Conservation (phyloP, 2,797 vertebrate species). For the Falco naumanni region DNA sequence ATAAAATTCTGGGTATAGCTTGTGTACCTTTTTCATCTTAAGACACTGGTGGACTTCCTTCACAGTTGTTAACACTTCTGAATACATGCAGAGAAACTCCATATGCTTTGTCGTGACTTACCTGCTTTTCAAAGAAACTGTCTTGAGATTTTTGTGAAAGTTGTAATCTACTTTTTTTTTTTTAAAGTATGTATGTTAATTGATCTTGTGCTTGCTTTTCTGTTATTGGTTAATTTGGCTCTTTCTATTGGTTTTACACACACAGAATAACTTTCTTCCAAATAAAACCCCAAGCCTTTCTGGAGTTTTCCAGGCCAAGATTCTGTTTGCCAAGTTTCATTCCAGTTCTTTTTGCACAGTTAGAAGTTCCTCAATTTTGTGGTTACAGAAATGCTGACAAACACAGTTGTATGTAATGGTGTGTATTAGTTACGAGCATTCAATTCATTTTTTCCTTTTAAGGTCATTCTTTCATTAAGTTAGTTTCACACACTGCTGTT, state of each 20-base stretch:
- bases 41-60: neutral
- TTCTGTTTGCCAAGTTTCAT: conserved; percentile 25
- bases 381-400: conserved; percentile 51
- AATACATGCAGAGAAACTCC: neutral
- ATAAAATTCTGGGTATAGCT: neutral
- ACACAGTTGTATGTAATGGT: neutral
- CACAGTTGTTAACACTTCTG: neutral
- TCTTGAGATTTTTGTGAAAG: neutral
- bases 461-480: conserved; percentile 48
- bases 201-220: neutral
- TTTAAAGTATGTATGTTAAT: neutral
- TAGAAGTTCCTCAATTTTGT: conserved; percentile 15
- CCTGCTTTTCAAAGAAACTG: neutral
- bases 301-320: neutral
- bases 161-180: neutral
- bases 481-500: conserved; percentile 6
- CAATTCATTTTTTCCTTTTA: conserved; percentile 59
- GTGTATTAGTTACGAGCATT: conserved; percentile 25
- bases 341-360: conserved; percentile 12
- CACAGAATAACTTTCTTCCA: neutral
- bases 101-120: neutral
- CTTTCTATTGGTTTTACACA: neutral
- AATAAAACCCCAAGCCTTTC: neutral
- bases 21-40: neutral
- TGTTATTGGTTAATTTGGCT: neutral